phyloP scores from a whole-genome alignment of 2,113 vertebrate species.

The Pyxicephalus adspersus region DNA sequence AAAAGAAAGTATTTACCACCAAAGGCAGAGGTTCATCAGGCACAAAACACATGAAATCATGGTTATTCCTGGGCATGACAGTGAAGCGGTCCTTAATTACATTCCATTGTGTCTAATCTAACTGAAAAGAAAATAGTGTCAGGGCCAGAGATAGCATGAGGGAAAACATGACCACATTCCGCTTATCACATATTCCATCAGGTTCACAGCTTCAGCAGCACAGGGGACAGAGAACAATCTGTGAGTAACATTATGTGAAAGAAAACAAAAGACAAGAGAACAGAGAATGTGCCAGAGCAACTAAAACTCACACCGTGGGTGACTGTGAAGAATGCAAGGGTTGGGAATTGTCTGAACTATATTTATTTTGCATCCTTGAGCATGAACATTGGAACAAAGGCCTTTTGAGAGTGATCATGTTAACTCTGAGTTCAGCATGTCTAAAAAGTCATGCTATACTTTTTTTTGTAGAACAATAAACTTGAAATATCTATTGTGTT shows the following conservation, averaged over 20 bases:
- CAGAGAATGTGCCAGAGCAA: slow-evolving; percentile 34
- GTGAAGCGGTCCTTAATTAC: slow-evolving; percentile 40
- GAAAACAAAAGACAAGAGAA: slow-evolving; percentile 23
- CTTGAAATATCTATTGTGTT: background rate
- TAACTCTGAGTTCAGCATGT: background rate
- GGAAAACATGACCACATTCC: slow-evolving; percentile 42
- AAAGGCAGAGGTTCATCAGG: slow-evolving; percentile 40
- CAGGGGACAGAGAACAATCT: slow-evolving; percentile 19
- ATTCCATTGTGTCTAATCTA: slow-evolving; percentile 52
- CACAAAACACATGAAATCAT: slow-evolving; percentile 42
- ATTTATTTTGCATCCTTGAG: slow-evolving; percentile 36
- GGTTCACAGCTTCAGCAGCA: background rate
- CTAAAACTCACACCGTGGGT: slow-evolving; percentile 21
- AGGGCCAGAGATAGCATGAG: slow-evolving; percentile 49
- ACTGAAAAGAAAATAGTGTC: slow-evolving; percentile 49
- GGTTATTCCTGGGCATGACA: slow-evolving; percentile 31
- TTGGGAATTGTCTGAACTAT: slow-evolving; percentile 17
- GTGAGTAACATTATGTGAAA: slow-evolving; percentile 11
- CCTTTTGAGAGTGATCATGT: background rate
- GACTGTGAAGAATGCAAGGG: slow-evolving; percentile 15
- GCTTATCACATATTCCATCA: slow-evolving; percentile 49
- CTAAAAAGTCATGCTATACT: background rate
- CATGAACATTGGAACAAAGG: slow-evolving; percentile 34
- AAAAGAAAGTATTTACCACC: slow-evolving; percentile 37
- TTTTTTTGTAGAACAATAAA: background rate